A percentile compares a stretch with the other conserved stretches of the same genome.
Evolutionary conservation across 2,888 invertebrate species (phyloP).

Genomic region (Oxystoma pomonae): DNA sequence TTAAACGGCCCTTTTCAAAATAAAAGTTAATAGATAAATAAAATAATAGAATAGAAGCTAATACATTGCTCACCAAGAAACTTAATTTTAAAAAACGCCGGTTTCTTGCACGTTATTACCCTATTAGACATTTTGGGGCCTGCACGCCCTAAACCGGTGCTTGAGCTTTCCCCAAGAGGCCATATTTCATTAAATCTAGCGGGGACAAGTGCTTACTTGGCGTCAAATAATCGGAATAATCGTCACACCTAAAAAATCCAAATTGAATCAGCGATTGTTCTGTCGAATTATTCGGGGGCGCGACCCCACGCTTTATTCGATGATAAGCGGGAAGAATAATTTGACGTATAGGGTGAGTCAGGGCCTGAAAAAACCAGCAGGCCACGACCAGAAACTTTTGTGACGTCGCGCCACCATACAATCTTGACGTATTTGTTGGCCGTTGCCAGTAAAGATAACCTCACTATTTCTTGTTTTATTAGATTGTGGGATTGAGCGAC

Average conservation of each 20-base stretch:
- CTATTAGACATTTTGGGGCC: slow-evolving; percentile 1
- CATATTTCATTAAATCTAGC: slow-evolving; percentile 48
- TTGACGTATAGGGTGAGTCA: no score
- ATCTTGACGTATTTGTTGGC: no score
- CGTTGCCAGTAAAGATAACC: no score
- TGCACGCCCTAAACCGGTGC: background rate
- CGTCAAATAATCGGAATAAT: slow-evolving; percentile 49
- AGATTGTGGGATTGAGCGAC: no score
- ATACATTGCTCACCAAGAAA: background rate
- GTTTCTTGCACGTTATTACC: slow-evolving; percentile 11
- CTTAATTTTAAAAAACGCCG: background rate
- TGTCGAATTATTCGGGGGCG: slow-evolving; percentile 61
- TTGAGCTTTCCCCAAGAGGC: slow-evolving; percentile 28
- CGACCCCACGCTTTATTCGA: slow-evolving; percentile 47
- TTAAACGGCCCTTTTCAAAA: no score
- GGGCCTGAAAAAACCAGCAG: no score
- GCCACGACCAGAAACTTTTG: no score
- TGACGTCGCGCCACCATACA: no score
- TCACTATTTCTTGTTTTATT: no score
- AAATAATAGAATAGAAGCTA: no score
- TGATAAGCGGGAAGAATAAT: no score
- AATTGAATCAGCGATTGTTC: slow-evolving; percentile 58
- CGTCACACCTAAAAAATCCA: slow-evolving; percentile 54
- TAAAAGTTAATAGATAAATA: no score
- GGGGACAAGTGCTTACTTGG: slow-evolving; percentile 36